Evolutionary conservation across 2,797 vertebrate species (phyloP).

Genomic region (Scyliorhinus canicula): DNA sequence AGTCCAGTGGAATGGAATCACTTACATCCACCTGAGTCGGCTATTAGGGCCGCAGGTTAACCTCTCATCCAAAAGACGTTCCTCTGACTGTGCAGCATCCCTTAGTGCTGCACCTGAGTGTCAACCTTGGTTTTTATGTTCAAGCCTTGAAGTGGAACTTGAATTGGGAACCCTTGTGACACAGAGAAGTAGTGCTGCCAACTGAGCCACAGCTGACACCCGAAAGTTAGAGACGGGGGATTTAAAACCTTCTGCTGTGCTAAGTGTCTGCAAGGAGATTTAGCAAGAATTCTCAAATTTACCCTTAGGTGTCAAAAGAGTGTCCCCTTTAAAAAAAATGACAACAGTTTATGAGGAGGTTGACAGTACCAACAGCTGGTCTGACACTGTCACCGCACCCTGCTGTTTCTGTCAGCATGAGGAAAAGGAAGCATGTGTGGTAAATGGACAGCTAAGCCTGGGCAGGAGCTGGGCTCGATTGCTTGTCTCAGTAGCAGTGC

Average conservation of each 20-base stretch:
- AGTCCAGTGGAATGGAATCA: too few relatives aligned
- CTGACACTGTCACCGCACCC: slow-evolving; percentile 49
- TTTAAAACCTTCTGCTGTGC: not conserved
- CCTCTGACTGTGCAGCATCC: not conserved
- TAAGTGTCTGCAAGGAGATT: not conserved
- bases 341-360: slow-evolving; percentile 30
- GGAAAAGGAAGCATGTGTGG: slow-evolving; percentile 43
- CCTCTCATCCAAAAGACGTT: not conserved
- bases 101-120: not conserved
- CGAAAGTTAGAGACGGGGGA: not conserved
- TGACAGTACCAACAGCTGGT: slow-evolving; percentile 44
- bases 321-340: not conserved
- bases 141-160: not conserved
- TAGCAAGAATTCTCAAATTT: not conserved
- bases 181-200: not conserved
- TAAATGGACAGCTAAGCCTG: slow-evolving; percentile 41
- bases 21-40: too few relatives aligned
- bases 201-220: too few relatives aligned
- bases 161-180: not conserved
- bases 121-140: not conserved
- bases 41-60: not conserved
- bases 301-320: slow-evolving; percentile 42
- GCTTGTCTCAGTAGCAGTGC: slow-evolving; percentile 50
- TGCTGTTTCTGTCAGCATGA: slow-evolving; percentile 48
- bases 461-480: slow-evolving; percentile 52